Percentiles rank a stretch among this genome's conserved stretches.
Conservation (phyloP, 2,888 invertebrate species). For the Drosophila diplacantha region DNA sequence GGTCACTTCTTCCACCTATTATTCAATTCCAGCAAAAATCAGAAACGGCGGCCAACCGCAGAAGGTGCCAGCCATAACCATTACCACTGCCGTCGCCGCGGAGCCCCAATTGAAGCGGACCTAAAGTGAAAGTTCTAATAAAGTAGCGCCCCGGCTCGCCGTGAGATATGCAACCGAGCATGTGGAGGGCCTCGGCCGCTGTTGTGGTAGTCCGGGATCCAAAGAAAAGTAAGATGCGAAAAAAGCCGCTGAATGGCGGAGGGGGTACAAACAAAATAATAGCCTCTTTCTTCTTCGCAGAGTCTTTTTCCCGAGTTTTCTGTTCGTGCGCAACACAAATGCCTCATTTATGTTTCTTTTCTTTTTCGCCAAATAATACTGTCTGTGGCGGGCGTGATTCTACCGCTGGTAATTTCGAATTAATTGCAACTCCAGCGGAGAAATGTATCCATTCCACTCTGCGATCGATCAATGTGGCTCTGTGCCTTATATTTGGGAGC, state of each 20-base stretch:
- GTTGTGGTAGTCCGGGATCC: slow-evolving; percentile 58
- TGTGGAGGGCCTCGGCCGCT: slow-evolving; percentile 23
- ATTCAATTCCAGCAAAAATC: slow-evolving; percentile 49
- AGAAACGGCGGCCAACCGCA: slow-evolving; percentile 18
- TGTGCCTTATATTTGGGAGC: background rate
- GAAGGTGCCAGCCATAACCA: slow-evolving; percentile 18
- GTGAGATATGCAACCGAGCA: slow-evolving; percentile 48
- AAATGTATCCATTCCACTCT: slow-evolving; percentile 1
- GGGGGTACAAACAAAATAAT: slow-evolving; percentile 40
- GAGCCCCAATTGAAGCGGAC: slow-evolving; percentile 53
- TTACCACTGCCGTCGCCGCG: background rate
- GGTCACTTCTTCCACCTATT: slow-evolving; percentile 43
- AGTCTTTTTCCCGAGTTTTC: background rate
- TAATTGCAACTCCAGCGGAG: slow-evolving; percentile 28
- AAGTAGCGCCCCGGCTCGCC: slow-evolving; percentile 29
- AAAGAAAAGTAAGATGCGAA: slow-evolving; percentile 36
- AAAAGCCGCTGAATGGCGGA: slow-evolving; percentile 16
- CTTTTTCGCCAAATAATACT: slow-evolving; percentile 18
- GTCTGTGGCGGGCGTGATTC: slow-evolving; percentile 30
- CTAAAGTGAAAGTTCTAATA: slow-evolving; percentile 71
- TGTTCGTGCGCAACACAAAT: slow-evolving; percentile 47
- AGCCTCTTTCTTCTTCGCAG: slow-evolving; percentile 3
- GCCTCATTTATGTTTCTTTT: slow-evolving; percentile 39
- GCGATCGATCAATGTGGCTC: slow-evolving; percentile 13
- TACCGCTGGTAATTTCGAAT: slow-evolving; percentile 25